Evolutionary conservation across 2,888 invertebrate species (phyloP), one percentile per base, ranked within the genome.

Genomic region (Tuberolachnus salignus): DNA sequence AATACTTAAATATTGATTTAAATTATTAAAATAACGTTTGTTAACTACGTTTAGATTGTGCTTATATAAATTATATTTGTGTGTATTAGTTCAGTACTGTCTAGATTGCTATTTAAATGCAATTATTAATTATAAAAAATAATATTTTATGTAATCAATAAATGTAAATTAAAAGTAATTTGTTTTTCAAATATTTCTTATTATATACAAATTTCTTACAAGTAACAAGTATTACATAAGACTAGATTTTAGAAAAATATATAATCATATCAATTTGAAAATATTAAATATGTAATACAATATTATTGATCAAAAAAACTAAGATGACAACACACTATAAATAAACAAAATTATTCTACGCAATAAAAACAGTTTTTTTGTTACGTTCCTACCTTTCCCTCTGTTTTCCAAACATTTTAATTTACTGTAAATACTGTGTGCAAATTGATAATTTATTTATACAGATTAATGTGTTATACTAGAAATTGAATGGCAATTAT

Each of bases 31-130:
- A 61, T 53, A 16, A 73, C 8, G 13, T 73, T 53, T 53, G 73
- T 73, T 63, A 53, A 61, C 34, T 74, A 53, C 42, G 53, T 74
- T 64, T 74, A 74, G 64, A 64, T 64, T 64, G 63, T 74, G 63
- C 64, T 74, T 74, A 63, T 34, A 53, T 42, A 44, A 23, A 74
- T 34, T 34, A 34, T 64, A 44, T 44, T 44, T 74, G 61, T 73
- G 53, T 74, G 51, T 64, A 42, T 64, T 42, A 23, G 64, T 64
- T 64, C n/a, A 63, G n/a, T 44, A 16, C n/a, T 74, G 13, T 63
- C 3, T 73, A 73, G 63, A 44, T 74, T 49, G n/a, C n/a, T 74
- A 9, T 64, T 74, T 74, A 13, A 42, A 70, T 4, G 16, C 42
- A 3, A 21, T 1, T 19, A 44, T 53, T 16, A 63, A 16, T 42